Evolutionary conservation across 1,140 invertebrate genomes (phyloP).

Genomic region (Copidosoma floridanum): DNA sequence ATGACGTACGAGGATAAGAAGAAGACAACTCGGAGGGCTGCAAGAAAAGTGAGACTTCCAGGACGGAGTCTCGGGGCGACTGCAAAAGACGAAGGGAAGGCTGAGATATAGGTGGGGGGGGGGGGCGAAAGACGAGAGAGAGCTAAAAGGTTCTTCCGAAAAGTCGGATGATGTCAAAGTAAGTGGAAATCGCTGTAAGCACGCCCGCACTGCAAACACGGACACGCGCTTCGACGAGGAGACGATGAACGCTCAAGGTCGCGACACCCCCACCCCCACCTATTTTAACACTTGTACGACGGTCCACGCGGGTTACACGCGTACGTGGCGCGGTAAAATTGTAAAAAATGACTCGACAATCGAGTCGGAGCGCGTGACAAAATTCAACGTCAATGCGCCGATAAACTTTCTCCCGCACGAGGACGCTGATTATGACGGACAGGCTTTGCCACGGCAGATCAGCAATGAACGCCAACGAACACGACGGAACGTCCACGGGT

Average conservation of each 20-base stretch:
- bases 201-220: neutral
- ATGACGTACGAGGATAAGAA: too few relatives aligned
- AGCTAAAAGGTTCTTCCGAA: slow-evolving; percentile 17
- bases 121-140: slow-evolving; percentile 1
- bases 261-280: slow-evolving; percentile 16
- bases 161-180: slow-evolving; percentile 18
- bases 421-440: too few relatives aligned
- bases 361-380: neutral
- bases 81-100: neutral
- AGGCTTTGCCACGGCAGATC: too few relatives aligned
- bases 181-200: slow-evolving; percentile 27
- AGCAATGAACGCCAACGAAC: too few relatives aligned
- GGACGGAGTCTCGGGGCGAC: neutral
- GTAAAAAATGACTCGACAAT: neutral
- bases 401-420: too few relatives aligned
- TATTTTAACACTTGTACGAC: slow-evolving; percentile 16
- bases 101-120: neutral
- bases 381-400: too few relatives aligned
- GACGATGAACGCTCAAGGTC: slow-evolving; percentile 5
- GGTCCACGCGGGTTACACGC: neutral
- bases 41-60: slow-evolving; percentile 15
- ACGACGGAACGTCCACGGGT: too few relatives aligned
- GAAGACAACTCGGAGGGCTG: too few relatives aligned
- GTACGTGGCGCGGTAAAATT: neutral
- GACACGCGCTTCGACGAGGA: slow-evolving; percentile 5